Evolutionary conservation across 2,888 invertebrate species (phyloP), one percentile per base, ranked within the genome.

Genomic region (Abrostola triplasia): DNA sequence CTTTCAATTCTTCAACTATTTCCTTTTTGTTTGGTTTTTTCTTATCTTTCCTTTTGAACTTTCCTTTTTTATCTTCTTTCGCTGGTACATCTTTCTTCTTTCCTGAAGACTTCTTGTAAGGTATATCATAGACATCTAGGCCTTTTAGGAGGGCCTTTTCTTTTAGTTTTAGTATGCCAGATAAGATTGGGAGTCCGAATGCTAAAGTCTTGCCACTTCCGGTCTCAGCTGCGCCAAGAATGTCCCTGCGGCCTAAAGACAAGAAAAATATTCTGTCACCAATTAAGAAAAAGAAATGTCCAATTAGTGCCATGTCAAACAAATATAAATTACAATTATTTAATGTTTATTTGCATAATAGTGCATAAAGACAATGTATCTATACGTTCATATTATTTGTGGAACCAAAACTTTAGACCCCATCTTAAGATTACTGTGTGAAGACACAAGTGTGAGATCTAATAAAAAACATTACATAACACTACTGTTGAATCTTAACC

Each of bases 141-240:
- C 88, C 92, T 80, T 88, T 90, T 49, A 75, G 77, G 36, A 76
- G 88, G 59, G 88, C 92, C 86, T 88, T 92, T 82, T 92, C 92
- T 83, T 96, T 96, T 0, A 96, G 84, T 81, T 96, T 96, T 78
- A 99, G 91, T 71, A 99, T 98, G 12, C 98, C 98, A 59, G 96
- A 95, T 63, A 99, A 91, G 48, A 99, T 97, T 9, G 99, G 99
- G 64, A 99, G 97, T 0, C 98, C 99, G 94, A 99, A 99, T 0
- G 99, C 99, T 57, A 99, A 92, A 0, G 99, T 99, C 95, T 99
- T 99, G 0, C 99, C 99, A 90, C 99, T 99, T 0, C 99, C 99
- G 0, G 99, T 99, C 95, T 99, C 99, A 4, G 99, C 99, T 60
- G 99, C 99, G n/a, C 99, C 99, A 0, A 99, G 91, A 76, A 99